phyloP scores from a whole-genome alignment of 1,140 invertebrate species.

The Calycopis cecrops region DNA sequence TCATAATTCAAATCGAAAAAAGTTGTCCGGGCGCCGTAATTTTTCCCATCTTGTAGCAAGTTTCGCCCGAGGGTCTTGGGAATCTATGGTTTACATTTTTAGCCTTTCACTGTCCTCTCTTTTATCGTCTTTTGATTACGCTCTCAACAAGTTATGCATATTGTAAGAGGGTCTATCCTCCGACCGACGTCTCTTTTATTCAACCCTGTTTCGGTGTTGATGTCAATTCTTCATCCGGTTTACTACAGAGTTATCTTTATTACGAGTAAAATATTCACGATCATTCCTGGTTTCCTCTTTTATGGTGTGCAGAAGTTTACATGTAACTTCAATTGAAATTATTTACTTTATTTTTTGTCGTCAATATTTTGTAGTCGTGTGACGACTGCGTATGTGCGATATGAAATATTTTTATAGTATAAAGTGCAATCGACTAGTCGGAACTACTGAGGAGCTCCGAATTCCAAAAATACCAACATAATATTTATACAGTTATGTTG shows the following conservation, averaged over 20 bases:
- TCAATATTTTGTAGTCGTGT: no score
- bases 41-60: slow-evolving; percentile 72
- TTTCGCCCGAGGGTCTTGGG: slow-evolving; percentile 55
- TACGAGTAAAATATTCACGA: slow-evolving; percentile 48
- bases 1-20: slow-evolving; percentile 75
- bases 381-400: no score
- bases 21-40: slow-evolving; percentile 66
- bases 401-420: no score
- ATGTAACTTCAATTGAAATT: no score
- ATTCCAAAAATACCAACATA: no score
- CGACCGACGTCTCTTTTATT: slow-evolving; percentile 52
- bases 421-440: no score
- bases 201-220: slow-evolving; percentile 49
- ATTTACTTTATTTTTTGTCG: no score
- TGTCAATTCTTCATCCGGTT: slow-evolving; percentile 62
- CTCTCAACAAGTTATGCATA: slow-evolving; percentile 74
- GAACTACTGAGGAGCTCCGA: no score
- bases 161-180: slow-evolving; percentile 61
- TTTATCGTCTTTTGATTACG: slow-evolving; percentile 74
- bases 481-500: no score
- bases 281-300: not conserved
- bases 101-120: slow-evolving; percentile 70
- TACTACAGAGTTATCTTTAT: slow-evolving; percentile 49
- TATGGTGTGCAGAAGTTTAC: no score
- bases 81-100: slow-evolving; percentile 73